phyloP scores from a whole-genome alignment of 1,140 invertebrate genomes.

The Diabrotica virgifera region DNA sequence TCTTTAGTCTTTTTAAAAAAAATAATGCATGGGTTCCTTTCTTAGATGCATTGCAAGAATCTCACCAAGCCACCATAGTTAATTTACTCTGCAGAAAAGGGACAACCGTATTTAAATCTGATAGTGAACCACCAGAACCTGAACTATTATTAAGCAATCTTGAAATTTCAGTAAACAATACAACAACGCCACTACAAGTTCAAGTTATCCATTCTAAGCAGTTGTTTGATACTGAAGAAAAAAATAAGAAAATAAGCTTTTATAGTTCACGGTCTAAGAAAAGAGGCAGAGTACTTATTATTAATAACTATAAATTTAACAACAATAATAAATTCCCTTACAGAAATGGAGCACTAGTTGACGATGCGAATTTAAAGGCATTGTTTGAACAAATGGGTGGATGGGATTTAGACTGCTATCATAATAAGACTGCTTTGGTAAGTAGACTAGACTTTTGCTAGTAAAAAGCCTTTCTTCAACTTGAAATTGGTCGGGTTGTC shows the following conservation, averaged over 20 bases:
- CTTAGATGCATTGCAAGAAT: slow-evolving; percentile 21
- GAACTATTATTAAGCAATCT: neutral
- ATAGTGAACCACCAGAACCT: neutral
- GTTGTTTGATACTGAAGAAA: slow-evolving; percentile 25
- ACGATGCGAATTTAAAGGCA: slow-evolving; percentile 52
- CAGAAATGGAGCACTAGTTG: slow-evolving; percentile 52
- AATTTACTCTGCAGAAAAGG: slow-evolving; percentile 6
- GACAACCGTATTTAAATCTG: neutral
- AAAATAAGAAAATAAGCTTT: slow-evolving; percentile 23
- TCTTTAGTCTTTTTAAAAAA: slow-evolving; percentile 23
- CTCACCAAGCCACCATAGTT: slow-evolving; percentile 18
- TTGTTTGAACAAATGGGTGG: slow-evolving; percentile 55
- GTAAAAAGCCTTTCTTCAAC: too few species aligned
- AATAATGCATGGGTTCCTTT: slow-evolving; percentile 15
- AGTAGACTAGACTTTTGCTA: neutral
- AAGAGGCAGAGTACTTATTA: slow-evolving; percentile 57
- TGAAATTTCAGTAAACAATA: neutral
- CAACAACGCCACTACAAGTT: slow-evolving; percentile 20
- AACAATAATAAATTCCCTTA: slow-evolving; percentile 26
- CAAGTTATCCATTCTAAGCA: slow-evolving; percentile 24
- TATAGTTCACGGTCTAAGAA: slow-evolving; percentile 55
- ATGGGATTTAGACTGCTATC: slow-evolving; percentile 26
- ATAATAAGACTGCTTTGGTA: slow-evolving; percentile 42
- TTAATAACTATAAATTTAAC: slow-evolving; percentile 55
- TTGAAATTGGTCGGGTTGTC: too few species aligned